Evolutionary conservation across 2,797 vertebrate genomes (phyloP), one percentile per base, ranked within the genome.

Genomic region (Fundulus diaphanus): DNA sequence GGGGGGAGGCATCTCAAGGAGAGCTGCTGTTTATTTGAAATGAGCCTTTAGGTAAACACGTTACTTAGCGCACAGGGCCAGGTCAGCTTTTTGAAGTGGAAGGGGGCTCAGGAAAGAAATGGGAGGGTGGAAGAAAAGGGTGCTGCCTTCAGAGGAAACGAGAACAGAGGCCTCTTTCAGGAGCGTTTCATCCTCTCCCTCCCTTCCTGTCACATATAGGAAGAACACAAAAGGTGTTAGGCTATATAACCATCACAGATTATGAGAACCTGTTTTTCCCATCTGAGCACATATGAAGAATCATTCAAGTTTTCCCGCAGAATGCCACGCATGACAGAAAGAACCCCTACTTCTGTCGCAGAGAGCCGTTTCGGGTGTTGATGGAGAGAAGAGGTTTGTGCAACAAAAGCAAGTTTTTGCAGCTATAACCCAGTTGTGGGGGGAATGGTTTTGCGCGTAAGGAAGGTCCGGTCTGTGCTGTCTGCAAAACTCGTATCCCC

Each of bases 1-100:
- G 74, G 82, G 85, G 81, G 71, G 61, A 74, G 85, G 77, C 87
- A 84, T 84, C 90, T 84, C 84, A 83, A 89, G 82, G 85, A 90
- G 90, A 85, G 85, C 85, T 77, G 85, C 87, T 94, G 93, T 95
- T 95, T 95, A 93, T 95, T 95, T 94, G 87, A 94, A 94, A 91
- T 66, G 85, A 94, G 91, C 87, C 91, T 92, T 94, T 92, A 91
- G 88, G 91, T 94, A 93, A 94, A 94, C 92, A 91, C 70, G 89
- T 90, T 92, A 91, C 92, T 93, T 72, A 81, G 90, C 89, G 89
- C 90, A 93, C 89, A 87, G 90, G 88, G 86, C 90, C 84, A 82
- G 91, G 89, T 93, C 92, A 91, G 90, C 88, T 71, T 95, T 66
- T 94, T 95, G 94, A 95, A 94, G 94, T 94, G 88, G 90, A 89